Conservation (phyloP, 2,113 vertebrate species). For the Zosterops hypoxanthus region DNA sequence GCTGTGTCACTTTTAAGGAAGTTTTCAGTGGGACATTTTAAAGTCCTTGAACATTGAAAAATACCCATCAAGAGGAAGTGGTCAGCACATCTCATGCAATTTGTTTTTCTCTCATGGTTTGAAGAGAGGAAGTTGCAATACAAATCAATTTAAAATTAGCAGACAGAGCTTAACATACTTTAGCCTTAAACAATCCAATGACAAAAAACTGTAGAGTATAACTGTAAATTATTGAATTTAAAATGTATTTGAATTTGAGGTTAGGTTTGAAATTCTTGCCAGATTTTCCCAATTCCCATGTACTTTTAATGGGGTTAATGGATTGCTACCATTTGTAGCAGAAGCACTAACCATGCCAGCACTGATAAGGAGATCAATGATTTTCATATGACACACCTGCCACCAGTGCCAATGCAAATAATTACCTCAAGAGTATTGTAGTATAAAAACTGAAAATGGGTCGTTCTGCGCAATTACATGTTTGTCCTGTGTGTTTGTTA, state of each 20-base stretch:
- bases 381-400: neutral
- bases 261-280: neutral
- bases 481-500: neutral
- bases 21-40: neutral
- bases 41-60: neutral
- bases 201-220: neutral
- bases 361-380: neutral
- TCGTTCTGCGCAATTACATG: neutral
- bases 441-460: neutral
- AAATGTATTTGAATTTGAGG: neutral
- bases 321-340: neutral
- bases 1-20: constrained; percentile 2
- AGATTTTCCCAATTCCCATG: neutral
- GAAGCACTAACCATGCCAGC: neutral
- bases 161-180: neutral
- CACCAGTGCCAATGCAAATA: neutral
- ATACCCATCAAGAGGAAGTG: neutral
- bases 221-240: neutral
- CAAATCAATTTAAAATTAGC: neutral
- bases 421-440: neutral
- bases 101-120: neutral
- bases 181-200: neutral
- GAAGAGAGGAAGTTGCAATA: neutral
- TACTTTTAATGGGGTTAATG: neutral
- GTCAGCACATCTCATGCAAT: neutral